Conservation (phyloP, 2,113 vertebrate species). For the Upupa epops region DNA sequence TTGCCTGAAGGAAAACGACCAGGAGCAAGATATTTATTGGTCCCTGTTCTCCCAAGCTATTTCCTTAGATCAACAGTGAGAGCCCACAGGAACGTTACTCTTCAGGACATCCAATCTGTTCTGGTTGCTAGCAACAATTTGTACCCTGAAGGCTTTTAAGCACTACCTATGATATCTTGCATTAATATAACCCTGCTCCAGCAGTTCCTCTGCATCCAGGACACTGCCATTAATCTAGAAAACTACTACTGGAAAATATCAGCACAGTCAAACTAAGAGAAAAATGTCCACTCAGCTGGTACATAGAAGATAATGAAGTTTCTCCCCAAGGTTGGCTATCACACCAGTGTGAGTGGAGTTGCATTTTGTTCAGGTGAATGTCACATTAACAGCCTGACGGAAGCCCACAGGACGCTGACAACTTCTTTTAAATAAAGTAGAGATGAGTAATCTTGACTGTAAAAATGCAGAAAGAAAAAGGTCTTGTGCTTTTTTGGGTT, state of each 20-base stretch:
- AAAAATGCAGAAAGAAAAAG: background rate
- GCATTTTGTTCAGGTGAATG: constrained; percentile 5
- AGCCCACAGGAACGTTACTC: background rate
- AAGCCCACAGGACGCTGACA: background rate
- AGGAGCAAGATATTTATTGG: background rate
- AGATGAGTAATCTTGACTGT: background rate
- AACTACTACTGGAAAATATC: constrained; percentile 18
- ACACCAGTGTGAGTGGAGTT: background rate
- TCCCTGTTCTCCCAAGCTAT: background rate
- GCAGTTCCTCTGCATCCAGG: background rate
- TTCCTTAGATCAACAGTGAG: background rate
- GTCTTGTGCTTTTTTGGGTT: no score
- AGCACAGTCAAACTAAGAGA: constrained; percentile 7
- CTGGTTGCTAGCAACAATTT: background rate
- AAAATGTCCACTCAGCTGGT: background rate
- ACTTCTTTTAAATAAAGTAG: background rate
- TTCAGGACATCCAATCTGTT: background rate
- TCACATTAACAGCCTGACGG: background rate
- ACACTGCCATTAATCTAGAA: constrained; percentile 4
- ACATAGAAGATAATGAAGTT: background rate
- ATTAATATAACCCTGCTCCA: background rate
- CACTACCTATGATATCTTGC: background rate
- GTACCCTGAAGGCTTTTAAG: constrained; percentile 22
- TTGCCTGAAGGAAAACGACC: background rate
- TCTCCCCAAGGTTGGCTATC: background rate